Evolutionary conservation across 2,113 vertebrate species (phyloP).

Genomic region (Vombatus ursinus): DNA sequence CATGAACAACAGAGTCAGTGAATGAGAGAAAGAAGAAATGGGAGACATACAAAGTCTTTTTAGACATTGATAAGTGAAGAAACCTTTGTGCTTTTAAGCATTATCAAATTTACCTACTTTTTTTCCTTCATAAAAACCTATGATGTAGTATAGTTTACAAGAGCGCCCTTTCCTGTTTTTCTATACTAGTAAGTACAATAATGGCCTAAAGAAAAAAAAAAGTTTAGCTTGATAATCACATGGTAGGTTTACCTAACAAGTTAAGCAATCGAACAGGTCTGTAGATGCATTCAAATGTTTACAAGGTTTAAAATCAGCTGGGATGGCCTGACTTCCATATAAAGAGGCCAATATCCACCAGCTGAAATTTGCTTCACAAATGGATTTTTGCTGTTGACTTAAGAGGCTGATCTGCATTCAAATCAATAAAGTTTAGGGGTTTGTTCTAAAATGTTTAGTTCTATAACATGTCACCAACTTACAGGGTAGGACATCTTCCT

Average conservation of each 20-base stretch:
- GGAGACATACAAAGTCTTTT: background rate
- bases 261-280: conserved; percentile 39
- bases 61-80: background rate
- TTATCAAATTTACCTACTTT: conserved; percentile 8
- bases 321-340: background rate
- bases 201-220: conserved; percentile 25
- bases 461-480: background rate
- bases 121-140: background rate
- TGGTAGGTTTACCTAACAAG: conserved; percentile 3
- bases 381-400: conserved; percentile 30
- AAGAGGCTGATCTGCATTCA: conserved; percentile 23
- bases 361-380: conserved; percentile 11
- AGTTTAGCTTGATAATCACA: background rate
- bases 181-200: background rate
- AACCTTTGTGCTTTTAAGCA: background rate
- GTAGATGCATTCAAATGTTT: conserved; percentile 46
- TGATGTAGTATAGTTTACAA: background rate
- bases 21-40: background rate
- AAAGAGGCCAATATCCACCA: background rate
- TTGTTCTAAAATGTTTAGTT: background rate
- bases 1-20: background rate
- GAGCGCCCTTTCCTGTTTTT: background rate
- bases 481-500: background rate
- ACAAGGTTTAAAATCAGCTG: conserved; percentile 16
- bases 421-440: background rate